Percentiles rank a stretch among this genome's conserved stretches.
These are phyloP conservation scores for Cynaeus angustus DNA, from an alignment of 2,888 invertebrate species.

Conservation along the genomic window DNA sequence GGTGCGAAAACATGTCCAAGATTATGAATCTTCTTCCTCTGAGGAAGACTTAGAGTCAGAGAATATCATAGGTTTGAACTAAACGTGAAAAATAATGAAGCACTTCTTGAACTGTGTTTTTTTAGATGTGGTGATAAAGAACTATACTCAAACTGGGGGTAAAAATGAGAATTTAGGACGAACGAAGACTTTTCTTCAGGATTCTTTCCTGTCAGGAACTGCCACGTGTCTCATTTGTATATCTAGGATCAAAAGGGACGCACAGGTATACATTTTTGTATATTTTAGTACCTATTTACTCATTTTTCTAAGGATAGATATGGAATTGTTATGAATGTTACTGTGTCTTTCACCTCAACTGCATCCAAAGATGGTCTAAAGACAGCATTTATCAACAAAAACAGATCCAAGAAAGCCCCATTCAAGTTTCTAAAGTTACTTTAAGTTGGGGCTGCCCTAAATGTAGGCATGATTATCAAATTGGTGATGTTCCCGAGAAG, in stretches of 20 bases:
- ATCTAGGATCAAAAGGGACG: conserved; percentile 85
- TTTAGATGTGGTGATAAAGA: conserved; percentile 72
- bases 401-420: conserved; percentile 73
- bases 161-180: conserved; percentile 72
- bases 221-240: conserved; percentile 94
- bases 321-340: conserved; percentile 92
- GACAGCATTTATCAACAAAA: conserved; percentile 86
- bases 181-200: conserved; percentile 84
- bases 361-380: conserved; percentile 94
- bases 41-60: conserved; percentile 74
- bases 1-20: conserved; percentile 72
- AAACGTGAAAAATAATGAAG: not conserved
- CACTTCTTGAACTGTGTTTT: conserved; percentile 11
- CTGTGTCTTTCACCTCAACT: conserved; percentile 89
- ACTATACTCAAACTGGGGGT: conserved; percentile 71
- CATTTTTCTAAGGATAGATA: conserved; percentile 74
- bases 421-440: conserved; percentile 70
- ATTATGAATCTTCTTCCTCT: conserved; percentile 74
- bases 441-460: conserved; percentile 87
- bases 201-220: conserved; percentile 85
- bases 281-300: too few relatives aligned
- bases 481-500: conserved; percentile 79
- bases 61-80: conserved; percentile 70
- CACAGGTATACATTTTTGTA: conserved; percentile 74
- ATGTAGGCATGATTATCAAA: conserved; percentile 86